A percentile compares a stretch with the other conserved stretches of the same genome.
These are phyloP conservation scores for Diachrysia chrysitis DNA, from an alignment of 2,888 invertebrate species.

Conservation along the genomic window DNA sequence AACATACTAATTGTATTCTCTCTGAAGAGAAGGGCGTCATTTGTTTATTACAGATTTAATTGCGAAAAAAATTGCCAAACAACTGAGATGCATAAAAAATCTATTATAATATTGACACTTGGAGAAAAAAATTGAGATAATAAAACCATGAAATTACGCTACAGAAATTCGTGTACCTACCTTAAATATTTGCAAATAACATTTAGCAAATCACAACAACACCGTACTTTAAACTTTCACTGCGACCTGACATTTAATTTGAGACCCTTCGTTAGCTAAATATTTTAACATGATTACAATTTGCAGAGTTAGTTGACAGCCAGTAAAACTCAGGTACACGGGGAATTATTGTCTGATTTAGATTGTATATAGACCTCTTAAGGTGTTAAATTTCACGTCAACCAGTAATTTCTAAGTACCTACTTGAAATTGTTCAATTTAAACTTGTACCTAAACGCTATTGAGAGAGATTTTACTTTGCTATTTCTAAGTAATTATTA, in stretches of 20 bases:
- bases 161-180: not conserved
- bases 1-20: too few relatives aligned
- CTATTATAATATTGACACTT: too few relatives aligned
- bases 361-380: not conserved
- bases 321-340: slow-evolving; percentile 39
- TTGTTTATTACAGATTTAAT: too few relatives aligned
- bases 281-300: slow-evolving; percentile 57
- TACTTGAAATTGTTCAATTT: too few relatives aligned
- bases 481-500: too few relatives aligned
- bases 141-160: too few relatives aligned
- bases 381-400: not conserved
- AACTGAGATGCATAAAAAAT: too few relatives aligned
- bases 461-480: too few relatives aligned
- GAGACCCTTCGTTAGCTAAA: slow-evolving; percentile 42
- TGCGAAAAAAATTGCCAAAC: too few relatives aligned
- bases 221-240: not conserved
- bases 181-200: not conserved
- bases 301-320: slow-evolving; percentile 40
- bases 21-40: too few relatives aligned
- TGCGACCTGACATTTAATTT: slow-evolving; percentile 38
- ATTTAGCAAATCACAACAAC: not conserved
- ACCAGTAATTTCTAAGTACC: not conserved
- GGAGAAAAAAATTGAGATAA: too few relatives aligned
- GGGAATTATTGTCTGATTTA: slow-evolving; percentile 26
- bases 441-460: too few relatives aligned